Evolutionary conservation across 1,140 invertebrate genomes (phyloP).

Genomic region (Phymastichus coffea): DNA sequence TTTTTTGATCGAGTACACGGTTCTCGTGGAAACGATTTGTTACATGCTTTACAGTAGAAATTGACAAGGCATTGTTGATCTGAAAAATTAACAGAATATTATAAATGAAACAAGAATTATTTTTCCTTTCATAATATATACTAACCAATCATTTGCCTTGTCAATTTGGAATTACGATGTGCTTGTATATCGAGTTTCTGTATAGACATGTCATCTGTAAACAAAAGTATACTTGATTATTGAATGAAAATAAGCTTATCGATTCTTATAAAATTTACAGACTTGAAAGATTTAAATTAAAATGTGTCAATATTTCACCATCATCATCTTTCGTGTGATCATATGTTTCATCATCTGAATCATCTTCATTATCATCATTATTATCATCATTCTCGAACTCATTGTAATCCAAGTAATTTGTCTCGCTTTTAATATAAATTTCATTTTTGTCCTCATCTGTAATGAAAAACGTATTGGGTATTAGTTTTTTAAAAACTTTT

Average conservation of each 20-base stretch:
- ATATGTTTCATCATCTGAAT: too few species aligned
- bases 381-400: neutral
- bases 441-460: neutral
- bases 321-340: too few species aligned
- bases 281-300: slow-evolving; percentile 11
- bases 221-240: neutral
- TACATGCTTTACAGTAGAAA: neutral
- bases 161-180: too few species aligned
- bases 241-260: too few species aligned
- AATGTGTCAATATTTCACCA: neutral
- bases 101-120: too few species aligned
- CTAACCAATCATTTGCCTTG: too few species aligned
- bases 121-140: too few species aligned
- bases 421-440: neutral
- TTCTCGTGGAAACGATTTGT: neutral
- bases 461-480: neutral
- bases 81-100: too few species aligned
- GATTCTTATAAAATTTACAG: neutral
- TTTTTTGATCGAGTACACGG: neutral
- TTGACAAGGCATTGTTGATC: too few species aligned
- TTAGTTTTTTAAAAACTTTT: neutral
- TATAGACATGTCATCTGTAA: too few species aligned
- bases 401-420: neutral
- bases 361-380: neutral
- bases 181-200: too few species aligned